Percentiles rank a stretch among this genome's conserved stretches.
Evolutionary conservation across 2,888 invertebrate species (phyloP).

Genomic region (Clistopyga incitator): DNA sequence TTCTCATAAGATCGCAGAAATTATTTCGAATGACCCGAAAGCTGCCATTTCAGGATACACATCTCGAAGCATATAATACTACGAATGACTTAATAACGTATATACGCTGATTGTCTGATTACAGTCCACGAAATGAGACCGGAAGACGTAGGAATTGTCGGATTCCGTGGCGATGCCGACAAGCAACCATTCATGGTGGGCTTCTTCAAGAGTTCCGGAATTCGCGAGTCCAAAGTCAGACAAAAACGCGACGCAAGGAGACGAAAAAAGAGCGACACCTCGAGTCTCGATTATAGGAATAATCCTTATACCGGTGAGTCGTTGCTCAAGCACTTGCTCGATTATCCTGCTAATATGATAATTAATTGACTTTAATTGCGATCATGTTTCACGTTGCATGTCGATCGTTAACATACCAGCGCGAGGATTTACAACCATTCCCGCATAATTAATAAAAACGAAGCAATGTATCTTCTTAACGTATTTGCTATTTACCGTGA

Average conservation of each 20-base stretch:
- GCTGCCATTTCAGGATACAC: slow-evolving; percentile 2
- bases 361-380: slow-evolving; percentile 24
- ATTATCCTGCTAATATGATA: slow-evolving; percentile 2
- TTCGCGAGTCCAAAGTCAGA: slow-evolving; percentile 85
- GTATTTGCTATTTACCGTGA: background rate
- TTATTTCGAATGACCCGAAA: slow-evolving; percentile 42
- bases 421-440: background rate
- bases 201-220: slow-evolving; percentile 90
- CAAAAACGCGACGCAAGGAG: slow-evolving; percentile 87
- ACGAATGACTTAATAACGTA: slow-evolving; percentile 53
- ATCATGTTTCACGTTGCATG: background rate
- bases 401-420: background rate
- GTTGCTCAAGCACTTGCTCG: background rate
- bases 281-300: slow-evolving; percentile 84
- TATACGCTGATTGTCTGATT: slow-evolving; percentile 71
- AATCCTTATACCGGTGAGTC: slow-evolving; percentile 86
- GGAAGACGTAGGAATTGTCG: slow-evolving; percentile 93
- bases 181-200: slow-evolving; percentile 97
- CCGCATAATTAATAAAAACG: background rate
- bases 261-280: slow-evolving; percentile 85
- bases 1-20: slow-evolving; percentile 1
- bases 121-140: slow-evolving; percentile 92
- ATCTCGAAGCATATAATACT: slow-evolving; percentile 34
- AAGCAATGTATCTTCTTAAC: background rate
- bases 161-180: slow-evolving; percentile 91